Evolutionary conservation across 2,113 vertebrate genomes (phyloP).

Genomic region (Lamprologus speciosus): DNA sequence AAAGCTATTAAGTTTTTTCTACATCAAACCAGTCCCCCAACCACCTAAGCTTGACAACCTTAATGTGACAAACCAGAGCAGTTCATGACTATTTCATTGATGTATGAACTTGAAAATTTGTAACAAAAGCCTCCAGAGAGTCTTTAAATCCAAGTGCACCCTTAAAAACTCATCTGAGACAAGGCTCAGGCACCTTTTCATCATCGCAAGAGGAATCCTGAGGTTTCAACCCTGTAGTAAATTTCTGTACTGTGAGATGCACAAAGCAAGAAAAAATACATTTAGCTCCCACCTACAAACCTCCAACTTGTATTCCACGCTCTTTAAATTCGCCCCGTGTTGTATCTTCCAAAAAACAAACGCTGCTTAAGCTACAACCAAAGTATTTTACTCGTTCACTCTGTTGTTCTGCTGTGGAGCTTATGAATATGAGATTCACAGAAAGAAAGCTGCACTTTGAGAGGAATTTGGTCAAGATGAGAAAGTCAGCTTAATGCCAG

Average conservation of each 20-base stretch:
- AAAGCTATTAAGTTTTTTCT: neutral
- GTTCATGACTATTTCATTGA: slow-evolving; percentile 26
- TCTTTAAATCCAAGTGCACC: slow-evolving; percentile 23
- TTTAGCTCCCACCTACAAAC: neutral
- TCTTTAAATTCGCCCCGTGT: neutral
- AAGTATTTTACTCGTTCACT: neutral
- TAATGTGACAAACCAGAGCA: slow-evolving; percentile 36
- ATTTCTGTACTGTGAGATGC: slow-evolving; percentile 18
- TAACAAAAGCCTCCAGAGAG: slow-evolving; percentile 25
- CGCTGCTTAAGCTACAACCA: neutral
- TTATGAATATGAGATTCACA: neutral
- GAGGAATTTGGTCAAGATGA: neutral
- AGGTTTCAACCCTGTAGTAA: slow-evolving; percentile 26
- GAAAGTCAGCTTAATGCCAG: neutral
- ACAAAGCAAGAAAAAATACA: neutral
- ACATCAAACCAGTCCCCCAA: slow-evolving; percentile 19
- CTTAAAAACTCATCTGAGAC: slow-evolving; percentile 25
- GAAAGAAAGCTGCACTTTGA: neutral
- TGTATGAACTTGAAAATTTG: slow-evolving; percentile 37
- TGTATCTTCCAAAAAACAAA: neutral
- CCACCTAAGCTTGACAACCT: neutral
- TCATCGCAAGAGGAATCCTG: slow-evolving; percentile 33
- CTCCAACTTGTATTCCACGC: neutral
- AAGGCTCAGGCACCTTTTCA: slow-evolving; percentile 28
- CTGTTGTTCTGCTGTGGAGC: neutral